A percentile compares a stretch with the other conserved stretches of the same genome.
Evolutionary conservation across 2,113 vertebrate species (phyloP).

Genomic region (Mastomys coucha): DNA sequence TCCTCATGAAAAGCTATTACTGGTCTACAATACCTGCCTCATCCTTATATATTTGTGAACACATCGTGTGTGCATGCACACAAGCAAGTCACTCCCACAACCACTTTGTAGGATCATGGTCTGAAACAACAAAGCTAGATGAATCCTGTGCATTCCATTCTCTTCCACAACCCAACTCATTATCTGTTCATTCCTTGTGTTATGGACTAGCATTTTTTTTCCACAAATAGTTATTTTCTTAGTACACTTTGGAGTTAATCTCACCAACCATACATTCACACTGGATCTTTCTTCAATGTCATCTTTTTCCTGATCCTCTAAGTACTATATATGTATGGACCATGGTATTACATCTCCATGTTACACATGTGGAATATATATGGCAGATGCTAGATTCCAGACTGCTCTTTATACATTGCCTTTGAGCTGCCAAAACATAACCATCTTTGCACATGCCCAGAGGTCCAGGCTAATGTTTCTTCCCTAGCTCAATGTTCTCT

Average conservation of each 20-base stretch:
- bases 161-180: not conserved
- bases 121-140: not conserved
- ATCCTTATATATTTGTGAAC: not conserved
- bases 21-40: not conserved
- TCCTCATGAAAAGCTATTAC: constrained; percentile 20
- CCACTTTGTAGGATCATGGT: not conserved
- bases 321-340: constrained; percentile 2
- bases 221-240: constrained; percentile 20
- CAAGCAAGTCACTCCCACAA: not conserved
- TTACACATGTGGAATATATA: not conserved
- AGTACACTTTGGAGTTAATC: constrained; percentile 4
- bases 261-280: constrained; percentile 31
- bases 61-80: not conserved
- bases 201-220: not conserved
- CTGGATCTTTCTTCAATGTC: constrained; percentile 13
- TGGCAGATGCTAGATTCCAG: not conserved
- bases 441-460: not conserved
- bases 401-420: not conserved
- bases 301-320: not conserved
- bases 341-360: not conserved
- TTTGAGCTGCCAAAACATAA: not conserved
- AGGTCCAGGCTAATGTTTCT: not conserved
- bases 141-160: not conserved
- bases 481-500: not conserved
- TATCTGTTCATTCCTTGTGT: not conserved